Percentiles rank a stretch among this genome's conserved stretches.
Conservation (phyloP, 2,113 vertebrate genomes). For the Brachyhypopomus occidentalis region DNA sequence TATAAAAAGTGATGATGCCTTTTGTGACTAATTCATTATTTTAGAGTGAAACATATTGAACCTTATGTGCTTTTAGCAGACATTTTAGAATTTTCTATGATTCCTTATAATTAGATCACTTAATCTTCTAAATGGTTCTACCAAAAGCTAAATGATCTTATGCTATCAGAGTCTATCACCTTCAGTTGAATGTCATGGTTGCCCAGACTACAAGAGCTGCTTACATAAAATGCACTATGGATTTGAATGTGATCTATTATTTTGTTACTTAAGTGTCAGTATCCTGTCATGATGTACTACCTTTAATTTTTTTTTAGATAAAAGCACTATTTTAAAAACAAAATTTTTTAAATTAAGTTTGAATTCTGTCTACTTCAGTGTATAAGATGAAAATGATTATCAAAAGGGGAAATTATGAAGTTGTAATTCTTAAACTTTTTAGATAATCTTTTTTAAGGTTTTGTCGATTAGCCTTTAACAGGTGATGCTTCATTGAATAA, state of each 20-base stretch:
- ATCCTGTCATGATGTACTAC: neutral
- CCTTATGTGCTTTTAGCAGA: too few relatives aligned
- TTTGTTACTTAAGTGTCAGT: conserved; percentile 18
- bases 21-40: neutral
- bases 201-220: conserved; percentile 44
- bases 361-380: neutral
- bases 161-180: conserved; percentile 39
- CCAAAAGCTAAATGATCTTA: conserved; percentile 1
- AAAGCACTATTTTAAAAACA: neutral
- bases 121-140: neutral
- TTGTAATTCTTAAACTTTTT: neutral
- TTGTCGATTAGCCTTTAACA: neutral
- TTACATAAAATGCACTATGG: conserved; percentile 30
- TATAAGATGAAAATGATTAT: neutral
- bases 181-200: conserved; percentile 48
- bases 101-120: neutral
- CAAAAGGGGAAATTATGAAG: neutral
- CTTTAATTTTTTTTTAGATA: neutral
- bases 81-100: too few relatives aligned
- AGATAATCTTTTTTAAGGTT: neutral
- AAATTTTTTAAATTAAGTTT: neutral
- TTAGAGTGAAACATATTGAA: neutral
- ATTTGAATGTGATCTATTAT: conserved; percentile 12
- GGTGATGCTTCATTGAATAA: neutral
- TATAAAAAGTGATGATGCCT: neutral